Evolutionary conservation across 2,797 vertebrate species (phyloP).

Genomic region (Heliangelus exortis): DNA sequence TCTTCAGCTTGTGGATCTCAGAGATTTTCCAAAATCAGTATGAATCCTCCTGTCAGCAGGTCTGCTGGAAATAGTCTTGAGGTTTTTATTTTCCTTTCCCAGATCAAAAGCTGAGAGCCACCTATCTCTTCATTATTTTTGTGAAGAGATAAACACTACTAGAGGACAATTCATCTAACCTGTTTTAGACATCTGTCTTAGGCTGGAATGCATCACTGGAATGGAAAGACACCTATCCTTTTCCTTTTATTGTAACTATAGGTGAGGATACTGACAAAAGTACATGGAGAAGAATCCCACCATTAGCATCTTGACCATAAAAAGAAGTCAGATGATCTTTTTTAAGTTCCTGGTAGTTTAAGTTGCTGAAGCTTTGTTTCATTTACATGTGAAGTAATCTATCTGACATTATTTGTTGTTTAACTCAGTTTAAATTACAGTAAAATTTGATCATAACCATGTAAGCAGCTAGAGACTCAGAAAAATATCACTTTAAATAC

Average conservation of each 20-base stretch:
- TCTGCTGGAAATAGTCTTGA: neutral
- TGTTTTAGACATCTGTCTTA: neutral
- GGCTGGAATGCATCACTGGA: neutral
- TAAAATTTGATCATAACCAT: neutral
- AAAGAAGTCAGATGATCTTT: neutral
- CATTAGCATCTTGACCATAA: neutral
- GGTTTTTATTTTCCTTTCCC: neutral
- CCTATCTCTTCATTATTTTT: neutral
- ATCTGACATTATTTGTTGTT: neutral
- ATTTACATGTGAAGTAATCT: neutral
- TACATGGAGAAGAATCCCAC: neutral
- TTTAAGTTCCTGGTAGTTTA: neutral
- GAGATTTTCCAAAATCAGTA: constrained; percentile 18
- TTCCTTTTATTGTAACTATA: neutral
- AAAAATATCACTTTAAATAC: neutral
- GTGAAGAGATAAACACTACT: neutral
- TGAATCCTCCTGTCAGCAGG: constrained; percentile 31
- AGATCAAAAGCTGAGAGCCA: neutral
- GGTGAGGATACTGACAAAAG: neutral
- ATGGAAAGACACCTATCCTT: neutral
- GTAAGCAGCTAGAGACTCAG: neutral
- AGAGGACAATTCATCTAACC: neutral
- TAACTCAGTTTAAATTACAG: neutral
- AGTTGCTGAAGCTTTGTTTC: neutral
- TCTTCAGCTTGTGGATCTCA: neutral